These are phyloP conservation scores for Laticauda laticaudata DNA, from an alignment of 2,113 vertebrate genomes.

Conservation along the genomic window DNA sequence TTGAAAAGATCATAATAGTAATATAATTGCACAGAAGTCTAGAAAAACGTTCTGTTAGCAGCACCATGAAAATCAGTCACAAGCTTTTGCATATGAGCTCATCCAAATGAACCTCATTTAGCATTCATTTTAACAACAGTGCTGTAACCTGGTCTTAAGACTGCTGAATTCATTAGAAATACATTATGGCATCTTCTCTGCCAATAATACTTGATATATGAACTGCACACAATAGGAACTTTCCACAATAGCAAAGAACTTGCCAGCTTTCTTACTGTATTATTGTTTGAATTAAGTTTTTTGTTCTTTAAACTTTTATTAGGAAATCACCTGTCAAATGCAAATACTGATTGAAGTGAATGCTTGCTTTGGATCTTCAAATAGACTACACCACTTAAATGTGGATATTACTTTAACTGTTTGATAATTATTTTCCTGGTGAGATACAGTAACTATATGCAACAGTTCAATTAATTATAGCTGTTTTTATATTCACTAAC, in stretches of 20 bases:
- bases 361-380: background rate
- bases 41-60: conserved; percentile 55
- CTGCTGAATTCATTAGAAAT: conserved; percentile 41
- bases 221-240: conserved; percentile 41
- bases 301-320: background rate
- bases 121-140: conserved; percentile 51
- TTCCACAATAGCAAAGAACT: conserved; percentile 34
- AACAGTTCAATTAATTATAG: background rate
- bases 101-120: conserved; percentile 53
- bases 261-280: conserved; percentile 37
- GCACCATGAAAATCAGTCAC: conserved; percentile 58
- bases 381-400: background rate
- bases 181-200: conserved; percentile 26
- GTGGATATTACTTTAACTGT: background rate
- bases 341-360: background rate
- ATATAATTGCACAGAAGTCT: conserved; percentile 45
- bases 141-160: conserved; percentile 41
- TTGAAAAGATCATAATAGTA: conserved; percentile 41
- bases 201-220: conserved; percentile 47
- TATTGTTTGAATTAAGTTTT: conserved; percentile 5
- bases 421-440: background rate
- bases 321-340: background rate
- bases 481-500: background rate
- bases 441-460: background rate
- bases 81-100: conserved; percentile 5